A percentile compares a stretch with the other conserved stretches of the same genome.
phyloP scores from a whole-genome alignment of 2,888 invertebrate genomes.

The Anodontia alba region DNA sequence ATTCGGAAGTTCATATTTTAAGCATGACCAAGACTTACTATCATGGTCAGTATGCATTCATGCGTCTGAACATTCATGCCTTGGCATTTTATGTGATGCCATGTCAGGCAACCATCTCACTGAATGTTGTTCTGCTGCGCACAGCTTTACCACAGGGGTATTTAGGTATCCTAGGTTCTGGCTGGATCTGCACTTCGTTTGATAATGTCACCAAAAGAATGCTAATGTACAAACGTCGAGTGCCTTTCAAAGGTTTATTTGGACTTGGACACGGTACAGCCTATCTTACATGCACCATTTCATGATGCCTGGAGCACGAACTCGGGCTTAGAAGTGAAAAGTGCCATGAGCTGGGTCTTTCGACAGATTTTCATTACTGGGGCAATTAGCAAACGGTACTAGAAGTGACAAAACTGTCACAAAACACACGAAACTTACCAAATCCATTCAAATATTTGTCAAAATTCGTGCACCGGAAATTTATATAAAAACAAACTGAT shows the following conservation, averaged over 20 bases:
- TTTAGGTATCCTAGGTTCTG: conserved; percentile 23
- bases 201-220: conserved; percentile 78
- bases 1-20: conserved; percentile 22
- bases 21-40: conserved; percentile 22
- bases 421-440: too few relatives aligned
- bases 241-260: too few relatives aligned
- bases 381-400: conserved; percentile 1
- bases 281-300: not conserved
- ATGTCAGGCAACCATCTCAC: conserved; percentile 15
- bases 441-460: too few relatives aligned
- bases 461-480: too few relatives aligned
- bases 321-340: not conserved
- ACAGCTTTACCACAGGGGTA: conserved; percentile 26
- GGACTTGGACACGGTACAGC: not conserved
- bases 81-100: conserved; percentile 3
- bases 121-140: conserved; percentile 3
- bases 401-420: too few relatives aligned
- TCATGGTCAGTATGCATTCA: conserved; percentile 17
- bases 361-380: not conserved
- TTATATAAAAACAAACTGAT: too few relatives aligned
- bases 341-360: not conserved
- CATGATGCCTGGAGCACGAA: not conserved
- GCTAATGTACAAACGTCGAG: conserved; percentile 82
- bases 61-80: not conserved
- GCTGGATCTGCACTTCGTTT: conserved; percentile 18